Conservation (phyloP, 2,113 vertebrate genomes). For the Meles meles region DNA sequence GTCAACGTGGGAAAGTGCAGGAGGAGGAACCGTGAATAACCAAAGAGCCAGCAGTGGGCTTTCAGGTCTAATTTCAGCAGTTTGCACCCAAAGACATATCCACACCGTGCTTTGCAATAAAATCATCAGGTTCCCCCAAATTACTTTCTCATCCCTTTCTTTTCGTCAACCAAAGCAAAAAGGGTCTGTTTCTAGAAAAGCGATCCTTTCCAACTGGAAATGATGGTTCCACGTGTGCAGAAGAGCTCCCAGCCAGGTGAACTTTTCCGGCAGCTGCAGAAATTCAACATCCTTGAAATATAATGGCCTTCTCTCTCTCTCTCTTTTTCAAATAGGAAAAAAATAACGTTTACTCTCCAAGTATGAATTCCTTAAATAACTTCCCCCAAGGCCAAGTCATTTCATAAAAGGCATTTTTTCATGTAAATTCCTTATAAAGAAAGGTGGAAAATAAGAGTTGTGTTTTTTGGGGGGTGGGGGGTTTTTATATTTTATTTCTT, state of each 20-base stretch:
- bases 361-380: slow-evolving; percentile 72
- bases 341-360: slow-evolving; percentile 50
- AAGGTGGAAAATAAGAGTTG: slow-evolving; percentile 52
- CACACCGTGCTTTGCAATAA: neutral
- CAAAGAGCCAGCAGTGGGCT: neutral
- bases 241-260: slow-evolving; percentile 28
- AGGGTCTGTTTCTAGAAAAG: neutral
- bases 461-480: neutral
- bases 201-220: neutral
- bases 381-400: slow-evolving; percentile 68
- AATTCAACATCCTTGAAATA: slow-evolving; percentile 58
- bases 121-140: neutral
- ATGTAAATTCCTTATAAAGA: slow-evolving; percentile 63
- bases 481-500: neutral
- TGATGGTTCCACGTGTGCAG: neutral
- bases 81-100: neutral
- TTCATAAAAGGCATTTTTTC: slow-evolving; percentile 62
- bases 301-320: neutral
- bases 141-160: neutral
- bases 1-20: accelerated
- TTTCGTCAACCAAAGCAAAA: neutral
- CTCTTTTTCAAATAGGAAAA: neutral
- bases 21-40: neutral
- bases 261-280: slow-evolving; percentile 22
- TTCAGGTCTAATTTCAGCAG: neutral